Evolutionary conservation across 64 coral and sea anemone genomes (phyloP).

Genomic region (Dendronephthya gigantea): DNA sequence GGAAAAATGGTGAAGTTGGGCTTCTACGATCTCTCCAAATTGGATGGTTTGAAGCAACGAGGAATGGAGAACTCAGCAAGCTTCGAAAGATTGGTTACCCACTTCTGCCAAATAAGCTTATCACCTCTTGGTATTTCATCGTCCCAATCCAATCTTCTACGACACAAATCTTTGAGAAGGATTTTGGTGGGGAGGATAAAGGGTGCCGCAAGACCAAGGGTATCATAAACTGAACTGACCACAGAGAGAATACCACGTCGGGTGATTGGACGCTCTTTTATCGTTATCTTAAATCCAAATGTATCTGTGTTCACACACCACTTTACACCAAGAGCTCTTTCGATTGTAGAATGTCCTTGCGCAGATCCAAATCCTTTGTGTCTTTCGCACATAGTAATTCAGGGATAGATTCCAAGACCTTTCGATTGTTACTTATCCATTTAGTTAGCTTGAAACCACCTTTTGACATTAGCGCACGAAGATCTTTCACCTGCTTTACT

Average conservation of each 20-base stretch:
- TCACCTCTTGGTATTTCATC: not conserved
- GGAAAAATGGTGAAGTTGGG: not conserved
- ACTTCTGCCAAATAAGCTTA: not conserved
- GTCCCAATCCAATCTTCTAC: not conserved
- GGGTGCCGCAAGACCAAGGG: not conserved
- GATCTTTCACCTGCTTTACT: not conserved
- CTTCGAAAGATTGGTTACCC: not conserved
- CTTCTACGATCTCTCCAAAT: not conserved
- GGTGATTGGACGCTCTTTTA: not conserved
- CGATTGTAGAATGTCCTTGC: not conserved
- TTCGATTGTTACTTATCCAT: not conserved
- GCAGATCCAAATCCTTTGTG: not conserved
- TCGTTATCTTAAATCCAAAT: not conserved
- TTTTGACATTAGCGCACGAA: not conserved
- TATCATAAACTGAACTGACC: not conserved
- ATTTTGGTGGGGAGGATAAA: not conserved
- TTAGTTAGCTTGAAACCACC: not conserved
- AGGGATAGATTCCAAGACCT: not conserved
- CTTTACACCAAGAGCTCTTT: not conserved
- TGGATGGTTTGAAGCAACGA: not conserved
- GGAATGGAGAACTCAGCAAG: not conserved
- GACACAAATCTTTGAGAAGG: conserved; percentile 5
- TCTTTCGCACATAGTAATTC: not conserved
- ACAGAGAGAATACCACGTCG: not conserved
- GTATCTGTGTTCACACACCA: conserved; percentile 12